Evolutionary conservation across 2,797 vertebrate genomes (phyloP), one percentile per base, ranked within the genome.

Genomic region (Sylvia borin): DNA sequence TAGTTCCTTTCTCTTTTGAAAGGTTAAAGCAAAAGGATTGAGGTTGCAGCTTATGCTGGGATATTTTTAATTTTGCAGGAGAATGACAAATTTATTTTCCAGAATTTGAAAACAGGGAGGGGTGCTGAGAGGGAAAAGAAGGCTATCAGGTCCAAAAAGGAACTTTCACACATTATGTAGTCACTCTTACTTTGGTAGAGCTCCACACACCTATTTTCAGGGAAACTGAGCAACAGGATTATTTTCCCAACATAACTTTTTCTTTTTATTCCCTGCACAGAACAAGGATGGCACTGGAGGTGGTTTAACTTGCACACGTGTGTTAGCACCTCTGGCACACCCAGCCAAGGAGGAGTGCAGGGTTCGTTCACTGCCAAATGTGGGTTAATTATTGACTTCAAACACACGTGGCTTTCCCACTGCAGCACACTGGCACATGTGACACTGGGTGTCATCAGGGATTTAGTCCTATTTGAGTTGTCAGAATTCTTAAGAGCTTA

Each of bases 401-500:
- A 62, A 66, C 21, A 58, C 80, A 64, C 32, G 51, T 78, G 71
- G 24, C 79, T 79, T 90, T 55, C 36, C 57, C 42, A 24, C 40
- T 74, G 50, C 40, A 78, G 32, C n/a, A n/a, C 32, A 31, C 54
- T 72, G 72, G 61, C 54, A 94, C 16, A 6, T 16, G 45, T 31
- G 31, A 15, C 57, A 64, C 73, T 61, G 51, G 47, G 29, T 65
- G 60, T 48, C 79, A 38, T 82, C 32, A 13, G 79, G 66, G 79
- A 73, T 29, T 42, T n/a, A 62, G 36, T 81, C 57, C 71, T 94
- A 16, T 93, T 71, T 68, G 86, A 93, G 76, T 42, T 93, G 82
- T 96, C 73, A 83, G 36, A 93, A 91, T 70, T 91, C 93, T 91
- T 73, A 53, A 47, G 64, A 89, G 68, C 45, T 94, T 61, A 74